Percentiles rank a stretch among this genome's conserved stretches.
These are phyloP conservation scores for Gryllus longicercus DNA, from an alignment of 2,888 invertebrate genomes.

Conservation along the genomic window DNA sequence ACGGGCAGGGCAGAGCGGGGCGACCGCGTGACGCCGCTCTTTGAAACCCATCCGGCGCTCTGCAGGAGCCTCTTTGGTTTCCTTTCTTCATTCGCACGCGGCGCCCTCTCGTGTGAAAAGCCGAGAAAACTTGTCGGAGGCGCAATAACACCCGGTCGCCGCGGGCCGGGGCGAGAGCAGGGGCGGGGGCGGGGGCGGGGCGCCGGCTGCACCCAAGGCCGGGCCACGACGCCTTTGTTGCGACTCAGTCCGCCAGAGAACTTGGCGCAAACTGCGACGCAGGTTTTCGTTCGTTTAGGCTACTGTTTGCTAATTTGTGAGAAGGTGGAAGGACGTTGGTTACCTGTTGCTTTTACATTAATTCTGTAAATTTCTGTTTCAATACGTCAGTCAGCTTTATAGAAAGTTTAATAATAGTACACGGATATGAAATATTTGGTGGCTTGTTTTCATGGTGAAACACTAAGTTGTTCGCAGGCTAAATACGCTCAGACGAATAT, in stretches of 20 bases:
- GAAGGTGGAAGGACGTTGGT: too few species aligned
- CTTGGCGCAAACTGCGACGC: too few species aligned
- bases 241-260: background rate
- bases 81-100: background rate
- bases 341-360: too few species aligned
- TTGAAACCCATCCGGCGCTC: background rate
- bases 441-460: too few species aligned
- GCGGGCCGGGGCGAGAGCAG: background rate
- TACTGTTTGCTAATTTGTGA: too few species aligned
- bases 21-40: background rate
- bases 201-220: background rate
- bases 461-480: too few species aligned
- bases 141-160: background rate
- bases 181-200: background rate
- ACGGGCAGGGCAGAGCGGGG: background rate
- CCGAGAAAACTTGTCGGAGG: constrained; percentile 17
- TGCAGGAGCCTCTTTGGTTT: background rate
- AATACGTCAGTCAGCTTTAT: too few species aligned
- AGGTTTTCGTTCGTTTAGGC: too few species aligned
- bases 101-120: constrained; percentile 3
- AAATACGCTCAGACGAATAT: too few species aligned
- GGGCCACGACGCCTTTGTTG: constrained; percentile 5
- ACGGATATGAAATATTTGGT: too few species aligned
- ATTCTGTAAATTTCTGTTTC: too few species aligned
- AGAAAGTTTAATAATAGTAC: too few species aligned